phyloP scores from a whole-genome alignment of 1,140 invertebrate species.

The Brachionus calyciflorus region DNA sequence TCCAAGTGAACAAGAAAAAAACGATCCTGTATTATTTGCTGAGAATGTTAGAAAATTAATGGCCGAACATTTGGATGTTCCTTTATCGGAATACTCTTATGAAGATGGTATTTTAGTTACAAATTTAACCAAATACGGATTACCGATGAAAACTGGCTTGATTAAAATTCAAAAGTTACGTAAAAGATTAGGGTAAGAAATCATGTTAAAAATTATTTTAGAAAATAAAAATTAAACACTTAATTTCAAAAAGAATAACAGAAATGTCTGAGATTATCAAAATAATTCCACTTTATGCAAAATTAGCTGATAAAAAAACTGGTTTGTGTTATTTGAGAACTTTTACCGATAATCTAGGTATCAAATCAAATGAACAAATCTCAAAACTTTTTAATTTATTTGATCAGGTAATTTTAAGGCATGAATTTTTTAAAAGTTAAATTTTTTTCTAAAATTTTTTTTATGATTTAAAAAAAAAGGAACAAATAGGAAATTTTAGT shows the following conservation, averaged over 20 bases:
- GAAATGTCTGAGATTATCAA: slow-evolving; percentile 12
- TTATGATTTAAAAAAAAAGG: too few relatives aligned
- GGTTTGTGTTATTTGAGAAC: not conserved
- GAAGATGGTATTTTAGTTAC: slow-evolving; percentile 42
- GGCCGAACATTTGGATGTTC: slow-evolving; percentile 69
- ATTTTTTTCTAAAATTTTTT: not conserved
- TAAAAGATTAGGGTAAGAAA: slow-evolving; percentile 28
- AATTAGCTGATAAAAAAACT: not conserved
- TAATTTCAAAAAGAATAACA: not conserved
- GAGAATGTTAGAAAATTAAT: slow-evolving; percentile 85
- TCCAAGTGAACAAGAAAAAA: slow-evolving; percentile 79
- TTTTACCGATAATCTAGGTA: not conserved
- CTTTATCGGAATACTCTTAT: slow-evolving; percentile 30
- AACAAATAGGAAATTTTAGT: not conserved
- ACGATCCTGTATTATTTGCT: slow-evolving; percentile 82
- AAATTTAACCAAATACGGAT: not conserved
- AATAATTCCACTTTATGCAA: not conserved
- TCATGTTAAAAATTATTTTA: too few relatives aligned
- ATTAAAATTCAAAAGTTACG: slow-evolving; percentile 37
- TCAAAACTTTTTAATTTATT: slow-evolving; percentile 9
- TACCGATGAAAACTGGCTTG: slow-evolving; percentile 2
- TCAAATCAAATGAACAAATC: not conserved
- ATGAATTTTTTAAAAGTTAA: not conserved
- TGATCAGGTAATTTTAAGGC: slow-evolving; percentile 2
- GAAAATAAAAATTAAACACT: too few relatives aligned